Evolutionary conservation across 2,797 vertebrate species (phyloP).

Genomic region (Xiphophorus birchmanni): DNA sequence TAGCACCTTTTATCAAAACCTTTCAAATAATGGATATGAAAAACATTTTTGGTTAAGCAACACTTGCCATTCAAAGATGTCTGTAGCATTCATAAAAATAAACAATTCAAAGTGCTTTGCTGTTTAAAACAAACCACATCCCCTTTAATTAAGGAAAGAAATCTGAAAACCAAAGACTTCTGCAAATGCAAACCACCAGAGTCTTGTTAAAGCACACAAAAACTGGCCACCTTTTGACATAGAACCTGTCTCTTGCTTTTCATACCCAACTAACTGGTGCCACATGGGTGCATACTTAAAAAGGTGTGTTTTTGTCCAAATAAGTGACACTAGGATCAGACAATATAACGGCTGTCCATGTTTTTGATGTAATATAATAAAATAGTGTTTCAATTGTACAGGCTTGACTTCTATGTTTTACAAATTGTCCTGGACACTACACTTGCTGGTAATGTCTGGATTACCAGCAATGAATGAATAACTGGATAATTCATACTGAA

Average conservation of each 20-base stretch:
- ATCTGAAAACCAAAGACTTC: not conserved
- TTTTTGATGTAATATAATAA: constrained; percentile 76
- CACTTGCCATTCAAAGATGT: constrained; percentile 14
- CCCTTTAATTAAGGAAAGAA: not conserved
- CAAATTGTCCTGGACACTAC: not conserved
- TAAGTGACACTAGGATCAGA: constrained; percentile 6
- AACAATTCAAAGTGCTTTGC: constrained; percentile 6
- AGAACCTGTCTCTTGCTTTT: constrained; percentile 29
- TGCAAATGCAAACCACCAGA: constrained; percentile 2
- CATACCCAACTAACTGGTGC: constrained; percentile 8
- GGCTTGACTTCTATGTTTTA: not conserved
- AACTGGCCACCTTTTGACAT: constrained; percentile 15
- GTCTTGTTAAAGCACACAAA: constrained; percentile 52
- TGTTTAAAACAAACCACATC: not conserved
- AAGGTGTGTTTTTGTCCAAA: constrained; percentile 30
- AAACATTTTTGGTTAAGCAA: constrained; percentile 19
- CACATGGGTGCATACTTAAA: constrained; percentile 13
- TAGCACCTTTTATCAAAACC: constrained; percentile 8
- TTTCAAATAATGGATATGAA: constrained; percentile 42
- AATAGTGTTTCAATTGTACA: constrained; percentile 52
- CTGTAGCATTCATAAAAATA: constrained; percentile 3
- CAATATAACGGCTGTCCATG: constrained; percentile 34
- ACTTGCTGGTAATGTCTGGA: not conserved
- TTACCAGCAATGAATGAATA: no score
- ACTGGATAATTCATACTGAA: not conserved